Conservation (phyloP, 2,888 invertebrate species). For the Cephalotes varians region DNA sequence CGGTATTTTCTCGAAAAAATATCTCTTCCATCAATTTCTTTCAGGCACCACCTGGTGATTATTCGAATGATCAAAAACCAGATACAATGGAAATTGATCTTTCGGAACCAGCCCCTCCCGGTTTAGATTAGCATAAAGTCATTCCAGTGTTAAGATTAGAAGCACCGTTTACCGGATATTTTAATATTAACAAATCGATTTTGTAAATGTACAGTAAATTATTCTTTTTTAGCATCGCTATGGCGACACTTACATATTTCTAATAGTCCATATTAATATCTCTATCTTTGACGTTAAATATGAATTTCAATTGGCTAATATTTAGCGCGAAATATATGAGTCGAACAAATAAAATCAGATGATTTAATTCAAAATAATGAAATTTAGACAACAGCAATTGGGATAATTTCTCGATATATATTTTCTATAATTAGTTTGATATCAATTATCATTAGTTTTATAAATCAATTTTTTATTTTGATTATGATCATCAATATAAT, state of each 20-base stretch:
- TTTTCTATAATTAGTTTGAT: slow-evolving; percentile 6
- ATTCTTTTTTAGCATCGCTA: slow-evolving; percentile 30
- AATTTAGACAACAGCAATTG: neutral
- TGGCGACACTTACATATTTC: neutral
- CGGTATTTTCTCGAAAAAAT: slow-evolving; percentile 56
- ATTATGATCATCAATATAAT: neutral
- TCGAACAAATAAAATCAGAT: neutral
- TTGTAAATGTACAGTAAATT: slow-evolving; percentile 68
- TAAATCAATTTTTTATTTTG: neutral
- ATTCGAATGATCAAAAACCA: slow-evolving; percentile 79
- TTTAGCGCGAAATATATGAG: neutral
- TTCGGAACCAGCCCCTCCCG: slow-evolving; percentile 85
- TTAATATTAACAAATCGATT: slow-evolving; percentile 67
- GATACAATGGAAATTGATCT: slow-evolving; percentile 79
- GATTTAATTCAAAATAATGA: neutral
- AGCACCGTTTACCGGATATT: slow-evolving; percentile 82
- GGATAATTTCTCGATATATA: neutral
- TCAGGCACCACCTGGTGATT: slow-evolving; percentile 83
- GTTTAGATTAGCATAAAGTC: slow-evolving; percentile 83
- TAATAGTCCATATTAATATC: slow-evolving; percentile 2
- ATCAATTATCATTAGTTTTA: slow-evolving; percentile 3
- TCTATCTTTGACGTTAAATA: neutral
- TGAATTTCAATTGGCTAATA: neutral
- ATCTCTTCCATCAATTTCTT: slow-evolving; percentile 66
- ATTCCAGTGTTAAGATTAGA: slow-evolving; percentile 71